Percentiles rank a stretch among this genome's conserved stretches.
Evolutionary conservation across 2,797 vertebrate genomes (phyloP).

Genomic region (Manis javanica): DNA sequence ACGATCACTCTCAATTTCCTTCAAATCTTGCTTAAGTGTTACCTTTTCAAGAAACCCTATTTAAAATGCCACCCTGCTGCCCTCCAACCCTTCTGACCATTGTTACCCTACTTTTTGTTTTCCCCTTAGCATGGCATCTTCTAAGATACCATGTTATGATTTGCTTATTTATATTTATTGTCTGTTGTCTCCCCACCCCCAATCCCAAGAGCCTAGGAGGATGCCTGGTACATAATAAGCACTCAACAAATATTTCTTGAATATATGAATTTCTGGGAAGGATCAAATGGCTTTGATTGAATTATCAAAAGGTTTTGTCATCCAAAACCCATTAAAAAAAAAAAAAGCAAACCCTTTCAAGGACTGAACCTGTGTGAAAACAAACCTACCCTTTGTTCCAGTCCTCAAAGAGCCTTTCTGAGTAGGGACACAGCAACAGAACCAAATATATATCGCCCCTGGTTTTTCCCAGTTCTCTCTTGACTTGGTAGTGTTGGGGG

Average conservation of each 20-base stretch:
- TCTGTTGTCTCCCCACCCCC: background rate
- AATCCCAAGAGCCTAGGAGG: background rate
- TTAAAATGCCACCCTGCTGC: background rate
- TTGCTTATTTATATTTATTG: background rate
- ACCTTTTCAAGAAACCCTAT: background rate
- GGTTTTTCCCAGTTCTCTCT: background rate
- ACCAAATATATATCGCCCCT: background rate
- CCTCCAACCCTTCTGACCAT: background rate
- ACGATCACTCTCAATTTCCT: background rate
- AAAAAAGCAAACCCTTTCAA: background rate
- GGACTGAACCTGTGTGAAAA: background rate
- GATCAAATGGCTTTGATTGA: background rate
- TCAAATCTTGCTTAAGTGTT: background rate
- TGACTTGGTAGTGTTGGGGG: background rate
- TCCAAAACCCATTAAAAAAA: background rate
- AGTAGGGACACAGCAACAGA: background rate
- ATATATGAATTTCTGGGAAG: conserved; percentile 31
- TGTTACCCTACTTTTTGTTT: background rate
- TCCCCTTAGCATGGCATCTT: background rate
- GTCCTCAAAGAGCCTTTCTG: conserved; percentile 13
- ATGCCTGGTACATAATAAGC: background rate
- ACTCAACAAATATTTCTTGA: background rate
- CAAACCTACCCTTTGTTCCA: background rate
- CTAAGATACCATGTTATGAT: background rate
- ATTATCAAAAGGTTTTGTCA: background rate